A percentile compares a stretch with the other conserved stretches of the same genome.
Evolutionary conservation across 2,888 invertebrate species (phyloP).

Genomic region (Myopa tessellatipennis): DNA sequence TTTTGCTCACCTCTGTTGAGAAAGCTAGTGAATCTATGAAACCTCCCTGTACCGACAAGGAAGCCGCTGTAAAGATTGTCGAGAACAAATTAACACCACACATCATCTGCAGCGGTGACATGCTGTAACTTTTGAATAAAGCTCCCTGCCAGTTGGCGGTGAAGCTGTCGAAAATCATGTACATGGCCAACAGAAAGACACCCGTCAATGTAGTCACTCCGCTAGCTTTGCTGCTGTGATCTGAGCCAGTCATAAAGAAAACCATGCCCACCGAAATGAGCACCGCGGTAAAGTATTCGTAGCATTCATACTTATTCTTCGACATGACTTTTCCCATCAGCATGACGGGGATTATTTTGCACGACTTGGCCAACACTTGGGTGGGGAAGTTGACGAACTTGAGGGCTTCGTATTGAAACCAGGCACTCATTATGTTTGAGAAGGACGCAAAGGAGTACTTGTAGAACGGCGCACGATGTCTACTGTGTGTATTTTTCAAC

Average conservation of each 20-base stretch:
- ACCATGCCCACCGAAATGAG: slow-evolving; percentile 93
- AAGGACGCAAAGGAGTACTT: slow-evolving; percentile 96
- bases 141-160: slow-evolving; percentile 98
- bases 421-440: slow-evolving; percentile 97
- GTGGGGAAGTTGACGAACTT: slow-evolving; percentile 99
- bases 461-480: slow-evolving; percentile 88
- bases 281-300: slow-evolving; percentile 92
- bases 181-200: slow-evolving; percentile 84
- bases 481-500: slow-evolving; percentile 70
- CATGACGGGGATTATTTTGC: slow-evolving; percentile 98
- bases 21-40: slow-evolving; percentile 79
- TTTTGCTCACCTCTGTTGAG: slow-evolving; percentile 73
- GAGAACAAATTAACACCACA: slow-evolving; percentile 96
- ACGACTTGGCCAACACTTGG: slow-evolving; percentile 97
- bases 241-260: slow-evolving; percentile 87
- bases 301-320: slow-evolving; percentile 84
- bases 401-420: slow-evolving; percentile 99
- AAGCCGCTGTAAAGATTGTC: slow-evolving; percentile 85
- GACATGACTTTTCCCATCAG: slow-evolving; percentile 95
- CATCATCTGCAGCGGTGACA: slow-evolving; percentile 93
- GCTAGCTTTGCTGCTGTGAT: slow-evolving; percentile 73
- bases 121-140: slow-evolving; percentile 83
- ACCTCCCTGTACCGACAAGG: slow-evolving; percentile 87
- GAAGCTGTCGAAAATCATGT: slow-evolving; percentile 96
- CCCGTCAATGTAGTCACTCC: slow-evolving; percentile 86